phyloP scores from a whole-genome alignment of 2,888 invertebrate genomes.

The Mycalesis mineus region DNA sequence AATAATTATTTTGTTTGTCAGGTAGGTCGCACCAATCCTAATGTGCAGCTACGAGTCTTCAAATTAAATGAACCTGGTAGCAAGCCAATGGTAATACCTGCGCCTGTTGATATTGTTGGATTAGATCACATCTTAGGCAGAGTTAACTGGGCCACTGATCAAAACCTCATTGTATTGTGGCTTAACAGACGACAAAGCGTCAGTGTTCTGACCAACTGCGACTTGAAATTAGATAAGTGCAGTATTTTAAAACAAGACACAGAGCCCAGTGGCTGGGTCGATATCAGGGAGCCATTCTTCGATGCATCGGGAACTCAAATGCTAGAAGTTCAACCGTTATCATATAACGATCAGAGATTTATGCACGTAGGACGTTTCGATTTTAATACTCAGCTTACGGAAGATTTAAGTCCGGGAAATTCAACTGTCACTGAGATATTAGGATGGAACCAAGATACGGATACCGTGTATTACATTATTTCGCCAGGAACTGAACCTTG shows the following conservation, averaged over 20 bases:
- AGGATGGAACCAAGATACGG: conserved; percentile 79
- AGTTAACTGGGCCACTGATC: conserved; percentile 85
- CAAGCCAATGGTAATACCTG: conserved; percentile 62
- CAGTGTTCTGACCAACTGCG: conserved; percentile 80
- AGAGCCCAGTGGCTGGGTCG: conserved; percentile 85
- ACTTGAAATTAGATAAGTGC: conserved; percentile 58
- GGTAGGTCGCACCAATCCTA: conserved; percentile 86
- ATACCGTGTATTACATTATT: conserved; percentile 83
- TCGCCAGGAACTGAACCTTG: conserved; percentile 81
- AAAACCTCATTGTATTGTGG: conserved; percentile 85
- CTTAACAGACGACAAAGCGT: conserved; percentile 91
- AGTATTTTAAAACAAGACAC: conserved; percentile 57
- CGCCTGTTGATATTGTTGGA: conserved; percentile 75
- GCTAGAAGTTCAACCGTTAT: conserved; percentile 60
- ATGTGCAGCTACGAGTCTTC: conserved; percentile 81
- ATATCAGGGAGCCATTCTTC: conserved; percentile 76
- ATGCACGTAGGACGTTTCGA: conserved; percentile 59
- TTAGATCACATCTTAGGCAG: conserved; percentile 82
- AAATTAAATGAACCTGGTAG: conserved; percentile 55
- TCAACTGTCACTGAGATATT: conserved; percentile 79
- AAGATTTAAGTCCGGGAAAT: conserved; percentile 76
- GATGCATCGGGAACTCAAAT: conserved; percentile 63
- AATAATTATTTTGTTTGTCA: conserved; percentile 48
- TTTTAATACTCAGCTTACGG: conserved; percentile 47
- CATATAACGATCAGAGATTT: conserved; percentile 61